phyloP scores from a whole-genome alignment of 2,888 invertebrate genomes.

The Phorcus lineatus region DNA sequence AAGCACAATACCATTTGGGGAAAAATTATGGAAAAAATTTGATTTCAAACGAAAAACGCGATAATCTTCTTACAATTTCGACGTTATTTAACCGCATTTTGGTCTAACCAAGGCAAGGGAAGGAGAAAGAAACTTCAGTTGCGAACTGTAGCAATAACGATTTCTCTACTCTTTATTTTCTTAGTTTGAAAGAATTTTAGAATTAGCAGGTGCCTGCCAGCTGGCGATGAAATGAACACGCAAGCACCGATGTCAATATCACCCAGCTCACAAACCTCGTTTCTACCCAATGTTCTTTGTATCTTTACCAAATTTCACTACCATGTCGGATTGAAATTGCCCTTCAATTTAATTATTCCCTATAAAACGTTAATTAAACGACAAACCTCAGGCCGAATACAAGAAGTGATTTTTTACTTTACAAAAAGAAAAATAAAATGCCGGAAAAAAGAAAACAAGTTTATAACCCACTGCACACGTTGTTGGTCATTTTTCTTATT shows the following conservation, averaged over 20 bases:
- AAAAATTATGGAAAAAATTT: too few species aligned
- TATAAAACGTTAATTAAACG: conserved; percentile 12
- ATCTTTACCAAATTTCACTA: neutral
- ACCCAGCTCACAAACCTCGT: neutral
- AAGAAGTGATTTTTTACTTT: conserved; percentile 1
- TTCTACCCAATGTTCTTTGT: neutral
- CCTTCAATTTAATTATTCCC: conserved; percentile 2
- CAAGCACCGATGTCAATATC: neutral
- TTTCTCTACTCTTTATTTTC: conserved; percentile 8
- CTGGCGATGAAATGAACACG: conserved; percentile 15
- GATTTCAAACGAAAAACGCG: too few species aligned
- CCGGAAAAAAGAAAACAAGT: conserved; percentile 15
- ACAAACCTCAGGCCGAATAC: neutral
- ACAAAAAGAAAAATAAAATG: conserved; percentile 14
- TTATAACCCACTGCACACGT: conserved; percentile 14
- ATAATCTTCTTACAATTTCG: too few species aligned
- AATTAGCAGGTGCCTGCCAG: conserved; percentile 10
- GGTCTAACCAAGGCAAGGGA: too few species aligned
- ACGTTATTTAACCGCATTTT: too few species aligned
- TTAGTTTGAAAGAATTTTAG: conserved; percentile 21
- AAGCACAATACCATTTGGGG: too few species aligned
- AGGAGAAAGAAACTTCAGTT: too few species aligned
- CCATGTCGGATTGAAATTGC: conserved; percentile 16
- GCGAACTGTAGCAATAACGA: conserved; percentile 1
- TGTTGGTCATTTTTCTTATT: conserved; percentile 22